phyloP scores from a whole-genome alignment of 2,888 invertebrate species.

The Cinara cedri region DNA sequence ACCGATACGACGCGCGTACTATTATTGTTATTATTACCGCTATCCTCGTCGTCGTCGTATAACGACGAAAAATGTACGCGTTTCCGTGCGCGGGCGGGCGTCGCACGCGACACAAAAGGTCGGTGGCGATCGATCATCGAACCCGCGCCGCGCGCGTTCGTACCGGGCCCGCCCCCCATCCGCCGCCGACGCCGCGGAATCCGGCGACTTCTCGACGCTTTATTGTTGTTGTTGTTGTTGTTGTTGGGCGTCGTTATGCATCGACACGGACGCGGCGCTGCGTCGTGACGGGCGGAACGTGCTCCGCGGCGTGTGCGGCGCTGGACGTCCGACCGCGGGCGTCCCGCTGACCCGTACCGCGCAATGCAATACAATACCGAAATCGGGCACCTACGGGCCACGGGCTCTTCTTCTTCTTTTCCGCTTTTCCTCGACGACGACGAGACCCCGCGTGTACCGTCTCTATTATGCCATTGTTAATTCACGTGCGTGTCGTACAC shows the following conservation, averaged over 20 bases:
- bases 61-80: no score
- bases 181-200: no score
- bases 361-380: no score
- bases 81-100: neutral
- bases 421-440: neutral
- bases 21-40: constrained; percentile 18
- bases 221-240: no score
- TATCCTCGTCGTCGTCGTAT: neutral
- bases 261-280: no score
- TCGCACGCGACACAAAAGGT: neutral
- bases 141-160: neutral
- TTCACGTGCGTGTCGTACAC: no score
- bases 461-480: constrained; percentile 7
- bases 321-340: neutral
- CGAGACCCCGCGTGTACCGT: neutral
- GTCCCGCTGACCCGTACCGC: neutral
- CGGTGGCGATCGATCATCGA: neutral
- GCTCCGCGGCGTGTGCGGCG: constrained; percentile 25
- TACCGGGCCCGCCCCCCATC: neutral
- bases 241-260: no score
- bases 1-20: neutral
- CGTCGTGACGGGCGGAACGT: constrained; percentile 44
- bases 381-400: neutral
- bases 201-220: neutral
- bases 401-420: neutral